Conservation (phyloP, 2,888 invertebrate species). For the Cacoxenus indagator region DNA sequence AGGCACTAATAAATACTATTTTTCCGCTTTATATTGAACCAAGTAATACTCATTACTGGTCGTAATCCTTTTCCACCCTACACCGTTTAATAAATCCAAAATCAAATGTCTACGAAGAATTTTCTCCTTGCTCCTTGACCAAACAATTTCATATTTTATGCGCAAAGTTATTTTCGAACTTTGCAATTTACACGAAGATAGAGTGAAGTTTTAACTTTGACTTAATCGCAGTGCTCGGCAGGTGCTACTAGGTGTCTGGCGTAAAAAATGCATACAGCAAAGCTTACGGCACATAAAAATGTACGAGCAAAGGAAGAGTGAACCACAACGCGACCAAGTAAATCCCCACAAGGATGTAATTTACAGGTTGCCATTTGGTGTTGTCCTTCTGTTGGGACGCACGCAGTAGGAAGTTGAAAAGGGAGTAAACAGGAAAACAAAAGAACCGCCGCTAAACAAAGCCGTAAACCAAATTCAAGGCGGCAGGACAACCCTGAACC, state of each 20-base stretch:
- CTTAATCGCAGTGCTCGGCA: background rate
- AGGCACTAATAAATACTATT: no score
- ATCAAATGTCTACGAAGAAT: background rate
- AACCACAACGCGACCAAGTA: background rate
- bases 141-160: background rate
- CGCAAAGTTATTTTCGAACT: background rate
- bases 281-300: constrained; percentile 2
- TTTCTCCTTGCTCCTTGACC: background rate
- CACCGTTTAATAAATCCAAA: background rate
- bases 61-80: background rate
- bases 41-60: no score
- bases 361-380: background rate
- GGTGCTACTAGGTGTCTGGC: background rate
- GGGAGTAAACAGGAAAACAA: background rate
- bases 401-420: constrained; percentile 7
- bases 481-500: constrained; percentile 36
- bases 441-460: background rate
- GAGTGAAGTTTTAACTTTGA: background rate
- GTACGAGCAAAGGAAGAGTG: background rate
- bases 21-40: no score
- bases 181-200: background rate
- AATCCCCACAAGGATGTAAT: constrained; percentile 14
- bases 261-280: background rate
- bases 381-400: background rate
- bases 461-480: constrained; percentile 45